Evolutionary conservation across 2,888 invertebrate genomes (phyloP).

Genomic region (Antitype chi): DNA sequence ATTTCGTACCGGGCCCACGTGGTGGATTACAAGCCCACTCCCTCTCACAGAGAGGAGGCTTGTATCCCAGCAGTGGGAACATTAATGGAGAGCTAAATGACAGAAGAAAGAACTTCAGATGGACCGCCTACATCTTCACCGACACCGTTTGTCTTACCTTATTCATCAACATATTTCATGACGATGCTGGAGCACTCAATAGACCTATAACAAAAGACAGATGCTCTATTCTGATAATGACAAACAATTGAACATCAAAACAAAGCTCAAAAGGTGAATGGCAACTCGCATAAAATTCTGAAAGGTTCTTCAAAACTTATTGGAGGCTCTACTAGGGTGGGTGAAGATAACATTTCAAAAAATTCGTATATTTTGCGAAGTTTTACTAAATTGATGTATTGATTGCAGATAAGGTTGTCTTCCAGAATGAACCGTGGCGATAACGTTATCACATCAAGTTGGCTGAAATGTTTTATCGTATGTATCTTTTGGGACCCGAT

Average conservation of each 20-base stretch:
- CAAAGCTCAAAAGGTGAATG: not conserved
- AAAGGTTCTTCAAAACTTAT: not conserved
- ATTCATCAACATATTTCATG: not conserved
- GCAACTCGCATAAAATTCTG: not conserved
- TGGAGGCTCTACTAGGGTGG: constrained; percentile 29
- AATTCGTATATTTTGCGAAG: constrained; percentile 9
- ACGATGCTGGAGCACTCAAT: not conserved
- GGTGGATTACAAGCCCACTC: not conserved
- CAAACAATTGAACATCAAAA: not conserved
- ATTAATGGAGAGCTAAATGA: not conserved
- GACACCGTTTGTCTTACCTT: not conserved
- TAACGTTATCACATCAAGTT: constrained; percentile 32
- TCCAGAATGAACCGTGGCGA: constrained; percentile 28
- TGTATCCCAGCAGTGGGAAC: not conserved
- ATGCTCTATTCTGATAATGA: not conserved
- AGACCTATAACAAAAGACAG: not conserved
- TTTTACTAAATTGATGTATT: constrained; percentile 34
- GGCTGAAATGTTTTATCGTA: constrained; percentile 28
- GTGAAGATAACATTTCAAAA: not conserved
- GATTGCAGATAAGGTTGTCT: constrained; percentile 52
- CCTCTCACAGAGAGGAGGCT: not conserved
- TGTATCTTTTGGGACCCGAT: constrained; percentile 13
- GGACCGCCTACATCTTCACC: not conserved
- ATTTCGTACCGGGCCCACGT: not conserved
- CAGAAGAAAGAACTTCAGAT: not conserved